Conservation (phyloP, 2,113 vertebrate genomes). For the Lonchura striata region DNA sequence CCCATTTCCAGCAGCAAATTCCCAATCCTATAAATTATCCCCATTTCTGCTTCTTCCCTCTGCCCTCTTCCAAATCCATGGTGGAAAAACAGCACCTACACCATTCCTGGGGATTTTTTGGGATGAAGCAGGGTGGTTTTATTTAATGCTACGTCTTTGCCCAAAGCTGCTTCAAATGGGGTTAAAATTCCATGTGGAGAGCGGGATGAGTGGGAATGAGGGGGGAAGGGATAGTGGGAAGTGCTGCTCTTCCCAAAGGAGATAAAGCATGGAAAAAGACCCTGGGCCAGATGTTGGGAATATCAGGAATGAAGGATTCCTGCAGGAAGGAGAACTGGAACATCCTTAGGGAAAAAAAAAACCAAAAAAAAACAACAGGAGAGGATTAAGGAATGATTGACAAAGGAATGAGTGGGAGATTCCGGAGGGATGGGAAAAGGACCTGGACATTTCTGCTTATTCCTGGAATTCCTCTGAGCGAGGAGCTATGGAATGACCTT, state of each 20-base stretch:
- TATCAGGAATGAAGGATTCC: not conserved
- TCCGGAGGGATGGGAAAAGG: not conserved
- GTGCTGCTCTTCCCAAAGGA: not conserved
- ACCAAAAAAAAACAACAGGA: not conserved
- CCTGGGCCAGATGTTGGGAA: not conserved
- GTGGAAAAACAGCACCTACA: fast-evolving
- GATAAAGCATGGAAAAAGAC: not conserved
- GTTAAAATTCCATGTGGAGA: not conserved
- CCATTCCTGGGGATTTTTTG: not conserved
- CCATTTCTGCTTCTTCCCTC: not conserved
- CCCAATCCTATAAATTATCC: fast-evolving
- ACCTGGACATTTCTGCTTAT: not conserved
- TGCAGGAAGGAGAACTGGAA: not conserved
- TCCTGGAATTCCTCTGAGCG: fast-evolving
- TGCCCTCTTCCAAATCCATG: not conserved
- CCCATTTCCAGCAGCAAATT: not conserved
- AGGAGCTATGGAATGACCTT: not conserved
- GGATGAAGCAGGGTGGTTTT: fast-evolving
- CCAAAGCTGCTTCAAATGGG: not conserved
- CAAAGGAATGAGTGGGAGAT: not conserved
- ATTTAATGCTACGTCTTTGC: fast-evolving
- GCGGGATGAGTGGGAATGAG: not conserved
- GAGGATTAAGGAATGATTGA: not conserved
- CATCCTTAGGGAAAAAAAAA: not conserved
- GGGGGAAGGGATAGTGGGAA: not conserved